Percentiles rank a stretch among this genome's conserved stretches.
phyloP scores from a whole-genome alignment of 2,113 vertebrate genomes.

The Lampris megalopsis region DNA sequence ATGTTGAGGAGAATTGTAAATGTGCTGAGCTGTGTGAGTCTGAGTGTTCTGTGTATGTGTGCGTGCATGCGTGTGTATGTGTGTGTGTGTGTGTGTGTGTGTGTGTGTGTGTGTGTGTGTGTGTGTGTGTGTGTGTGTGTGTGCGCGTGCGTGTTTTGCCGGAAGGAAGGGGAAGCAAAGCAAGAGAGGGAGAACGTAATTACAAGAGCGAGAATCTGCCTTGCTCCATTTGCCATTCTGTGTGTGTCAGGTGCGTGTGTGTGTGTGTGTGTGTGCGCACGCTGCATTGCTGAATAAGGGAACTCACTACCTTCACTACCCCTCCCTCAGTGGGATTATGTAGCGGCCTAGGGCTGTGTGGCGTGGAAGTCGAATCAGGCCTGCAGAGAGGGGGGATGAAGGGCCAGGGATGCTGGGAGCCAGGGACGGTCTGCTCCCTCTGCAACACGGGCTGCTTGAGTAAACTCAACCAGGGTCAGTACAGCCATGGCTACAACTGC shows the following conservation, averaged over 20 bases:
- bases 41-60: slow-evolving; percentile 15
- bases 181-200: slow-evolving; percentile 45
- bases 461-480: slow-evolving; percentile 93
- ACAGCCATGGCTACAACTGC: slow-evolving; percentile 67
- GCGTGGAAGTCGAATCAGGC: slow-evolving; percentile 63
- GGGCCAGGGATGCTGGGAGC: slow-evolving; percentile 94
- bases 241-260: slow-evolving; percentile 29
- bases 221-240: slow-evolving; percentile 24
- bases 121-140: slow-evolving; percentile 34
- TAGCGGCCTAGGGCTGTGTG: slow-evolving; percentile 68
- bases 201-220: slow-evolving; percentile 34
- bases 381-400: slow-evolving; percentile 88
- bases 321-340: slow-evolving; percentile 73
- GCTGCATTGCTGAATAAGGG: slow-evolving; percentile 75
- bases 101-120: slow-evolving; percentile 8
- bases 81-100: slow-evolving; percentile 45
- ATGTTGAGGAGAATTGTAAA: slow-evolving; percentile 77
- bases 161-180: slow-evolving; percentile 38
- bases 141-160: slow-evolving; percentile 39
- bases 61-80: neutral
- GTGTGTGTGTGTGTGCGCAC: slow-evolving; percentile 49
- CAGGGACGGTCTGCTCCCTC: slow-evolving; percentile 88
- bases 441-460: slow-evolving; percentile 94
- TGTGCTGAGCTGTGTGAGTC: slow-evolving; percentile 62
- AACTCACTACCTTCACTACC: slow-evolving; percentile 53